phyloP scores from a whole-genome alignment of 2,888 invertebrate genomes.

The Byasa hedistus region DNA sequence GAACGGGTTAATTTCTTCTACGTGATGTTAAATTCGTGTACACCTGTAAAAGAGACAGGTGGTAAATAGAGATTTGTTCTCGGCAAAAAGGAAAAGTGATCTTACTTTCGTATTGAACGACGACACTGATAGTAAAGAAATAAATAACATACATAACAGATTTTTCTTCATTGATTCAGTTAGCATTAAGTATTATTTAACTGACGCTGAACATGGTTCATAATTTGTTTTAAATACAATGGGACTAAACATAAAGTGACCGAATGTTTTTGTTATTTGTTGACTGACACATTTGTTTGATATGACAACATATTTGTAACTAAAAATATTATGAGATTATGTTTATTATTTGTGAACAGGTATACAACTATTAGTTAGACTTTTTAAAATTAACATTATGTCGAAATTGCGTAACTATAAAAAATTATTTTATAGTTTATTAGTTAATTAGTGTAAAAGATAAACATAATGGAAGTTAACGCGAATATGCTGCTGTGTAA shows the following conservation, averaged over 20 bases:
- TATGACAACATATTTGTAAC: slow-evolving; percentile 7
- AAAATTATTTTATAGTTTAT: no score
- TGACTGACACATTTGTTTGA: background rate
- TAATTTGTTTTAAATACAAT: slow-evolving; percentile 5
- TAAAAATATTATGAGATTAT: slow-evolving; percentile 13
- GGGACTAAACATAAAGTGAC: slow-evolving; percentile 16
- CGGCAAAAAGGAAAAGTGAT: slow-evolving; percentile 8
- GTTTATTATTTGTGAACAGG: background rate
- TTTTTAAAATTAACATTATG: background rate
- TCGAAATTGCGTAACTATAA: background rate
- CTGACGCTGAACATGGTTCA: background rate
- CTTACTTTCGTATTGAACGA: slow-evolving; percentile 1
- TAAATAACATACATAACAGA: no score
- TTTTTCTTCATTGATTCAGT: background rate
- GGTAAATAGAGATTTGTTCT: slow-evolving; percentile 39
- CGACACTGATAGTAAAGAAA: no score
- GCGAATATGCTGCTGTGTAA: no score
- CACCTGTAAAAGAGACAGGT: slow-evolving; percentile 60
- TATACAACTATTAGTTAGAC: background rate
- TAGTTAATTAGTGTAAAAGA: no score
- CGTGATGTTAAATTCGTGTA: slow-evolving; percentile 54
- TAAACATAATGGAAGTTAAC: no score
- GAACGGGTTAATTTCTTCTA: slow-evolving; percentile 54
- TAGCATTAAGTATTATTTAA: background rate
- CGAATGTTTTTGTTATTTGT: slow-evolving; percentile 12